phyloP scores from a whole-genome alignment of 2,797 vertebrate species.

The Triplophysa bombifrons region DNA sequence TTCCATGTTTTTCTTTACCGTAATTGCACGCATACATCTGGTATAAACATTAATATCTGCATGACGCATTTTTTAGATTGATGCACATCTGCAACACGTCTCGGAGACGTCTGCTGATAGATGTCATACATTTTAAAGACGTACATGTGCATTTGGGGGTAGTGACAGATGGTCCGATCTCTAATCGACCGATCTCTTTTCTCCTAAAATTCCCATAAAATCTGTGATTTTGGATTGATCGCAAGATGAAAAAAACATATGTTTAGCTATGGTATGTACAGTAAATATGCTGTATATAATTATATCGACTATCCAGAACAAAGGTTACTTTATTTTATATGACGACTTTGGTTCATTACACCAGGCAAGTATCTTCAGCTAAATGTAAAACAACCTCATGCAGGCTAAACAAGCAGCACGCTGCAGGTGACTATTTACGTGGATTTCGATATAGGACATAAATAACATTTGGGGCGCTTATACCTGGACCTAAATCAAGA shows the following conservation, averaged over 20 bases:
- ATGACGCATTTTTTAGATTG: too few relatives aligned
- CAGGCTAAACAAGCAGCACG: slow-evolving; percentile 65
- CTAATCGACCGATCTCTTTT: slow-evolving; percentile 23
- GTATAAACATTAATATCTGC: too few relatives aligned
- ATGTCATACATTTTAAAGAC: too few relatives aligned
- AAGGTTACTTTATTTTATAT: slow-evolving; percentile 65
- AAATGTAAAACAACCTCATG: slow-evolving; percentile 68
- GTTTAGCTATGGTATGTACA: slow-evolving; percentile 66
- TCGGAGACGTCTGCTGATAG: too few relatives aligned
- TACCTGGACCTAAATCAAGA: slow-evolving; percentile 76
- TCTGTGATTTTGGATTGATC: slow-evolving; percentile 61
- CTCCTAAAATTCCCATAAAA: slow-evolving; percentile 43
- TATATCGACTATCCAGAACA: slow-evolving; percentile 65
- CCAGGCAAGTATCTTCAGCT: slow-evolving; percentile 67
- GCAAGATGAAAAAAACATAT: slow-evolving; percentile 59
- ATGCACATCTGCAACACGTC: too few relatives aligned
- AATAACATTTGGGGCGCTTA: slow-evolving; percentile 71
- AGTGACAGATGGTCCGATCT: slow-evolving; percentile 7
- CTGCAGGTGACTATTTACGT: slow-evolving; percentile 34
- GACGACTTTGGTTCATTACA: slow-evolving; percentile 77
- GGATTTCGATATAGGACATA: slow-evolving; percentile 58
- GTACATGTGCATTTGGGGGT: too few relatives aligned
- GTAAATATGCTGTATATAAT: slow-evolving; percentile 65
- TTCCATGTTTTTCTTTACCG: neutral
- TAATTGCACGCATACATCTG: too few relatives aligned